Evolutionary conservation across 2,888 invertebrate species (phyloP), one percentile per base, ranked within the genome.

Genomic region (Agrochola macilenta): DNA sequence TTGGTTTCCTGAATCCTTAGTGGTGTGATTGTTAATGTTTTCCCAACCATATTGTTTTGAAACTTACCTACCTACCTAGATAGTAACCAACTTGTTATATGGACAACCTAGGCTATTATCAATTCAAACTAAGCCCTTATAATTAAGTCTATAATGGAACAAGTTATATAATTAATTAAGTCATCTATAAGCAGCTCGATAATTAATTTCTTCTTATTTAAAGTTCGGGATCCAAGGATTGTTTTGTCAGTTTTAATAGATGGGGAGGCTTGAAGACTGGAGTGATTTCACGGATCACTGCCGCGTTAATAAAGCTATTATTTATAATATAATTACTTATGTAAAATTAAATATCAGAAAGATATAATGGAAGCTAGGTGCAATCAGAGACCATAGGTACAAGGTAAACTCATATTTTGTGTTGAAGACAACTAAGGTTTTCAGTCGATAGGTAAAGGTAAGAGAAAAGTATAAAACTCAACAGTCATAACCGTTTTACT

Each of bases 151-250:
- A 11, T 72, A 64, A 78, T 43, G 52, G 70, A 68, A 61, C 60
- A 70, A 70, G 35, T 82, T 71, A 69, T 52, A 66, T 39, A 72
- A 74, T 68, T 77, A 87, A 81, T 83, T 57, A 79, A 78, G 73
- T 81, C 85, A 81, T 79, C 65, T 75, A 30, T 70, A 82, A 79
- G 77, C 82, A 78, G 79, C 81, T 77, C 82, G 89, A 90, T 91
- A 89, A 92, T 92, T 90, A 89, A 91, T 92, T 92, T 88, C 88
- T 88, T 87, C 81, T 76, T 77, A 82, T 82, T 80, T 77, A 70
- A 87, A 82, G 85, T 85, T 83, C 73, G 76, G 54, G 71, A 74
- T 54, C 74, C 75, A 75, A 74, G 68, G 83, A 88, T 89, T 90
- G 89, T 90, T 91, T 90, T 89, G 87, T 85, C 86, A 83, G 85